These are phyloP conservation scores for Spinus olivaceus DNA, from an alignment of 2,797 vertebrate species.

Conservation along the genomic window DNA sequence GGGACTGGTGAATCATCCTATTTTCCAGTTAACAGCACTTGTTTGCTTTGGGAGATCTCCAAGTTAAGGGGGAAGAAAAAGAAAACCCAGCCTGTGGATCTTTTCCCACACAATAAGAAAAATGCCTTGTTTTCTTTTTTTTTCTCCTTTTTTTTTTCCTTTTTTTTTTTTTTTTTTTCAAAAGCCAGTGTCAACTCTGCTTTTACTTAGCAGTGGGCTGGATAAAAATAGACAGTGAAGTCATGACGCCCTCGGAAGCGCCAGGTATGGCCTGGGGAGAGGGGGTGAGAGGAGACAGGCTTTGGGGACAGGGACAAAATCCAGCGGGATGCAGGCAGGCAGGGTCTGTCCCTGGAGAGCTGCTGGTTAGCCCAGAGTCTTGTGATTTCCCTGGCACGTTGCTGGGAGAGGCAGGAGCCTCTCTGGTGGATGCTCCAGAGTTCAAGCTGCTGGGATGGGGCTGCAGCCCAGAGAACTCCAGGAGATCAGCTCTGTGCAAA, in stretches of 20 bases:
- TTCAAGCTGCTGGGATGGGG: not conserved
- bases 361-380: not conserved
- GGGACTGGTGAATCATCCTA: slow-evolving; percentile 69
- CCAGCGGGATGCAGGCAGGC: accelerated
- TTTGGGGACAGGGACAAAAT: not conserved
- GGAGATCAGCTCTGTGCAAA: not conserved
- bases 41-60: slow-evolving; percentile 68
- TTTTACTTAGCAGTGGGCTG: slow-evolving; percentile 55
- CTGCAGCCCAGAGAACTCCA: not conserved
- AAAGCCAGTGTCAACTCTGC: slow-evolving; percentile 55
- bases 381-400: not conserved
- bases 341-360: not conserved
- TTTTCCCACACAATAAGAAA: slow-evolving; percentile 71
- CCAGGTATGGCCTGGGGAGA: slow-evolving; percentile 49
- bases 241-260: slow-evolving; percentile 3
- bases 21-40: slow-evolving; percentile 65
- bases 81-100: slow-evolving; percentile 58
- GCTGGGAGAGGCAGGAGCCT: not conserved
- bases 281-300: not conserved
- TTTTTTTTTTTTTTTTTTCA: not conserved
- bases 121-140: slow-evolving; percentile 18
- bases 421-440: not conserved
- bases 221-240: slow-evolving; percentile 60
- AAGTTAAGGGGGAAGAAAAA: slow-evolving; percentile 61
- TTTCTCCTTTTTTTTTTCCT: not conserved